Evolutionary conservation across 1,140 invertebrate species (phyloP), one percentile per base, ranked within the genome.

Genomic region (Drosophila ohnishii): DNA sequence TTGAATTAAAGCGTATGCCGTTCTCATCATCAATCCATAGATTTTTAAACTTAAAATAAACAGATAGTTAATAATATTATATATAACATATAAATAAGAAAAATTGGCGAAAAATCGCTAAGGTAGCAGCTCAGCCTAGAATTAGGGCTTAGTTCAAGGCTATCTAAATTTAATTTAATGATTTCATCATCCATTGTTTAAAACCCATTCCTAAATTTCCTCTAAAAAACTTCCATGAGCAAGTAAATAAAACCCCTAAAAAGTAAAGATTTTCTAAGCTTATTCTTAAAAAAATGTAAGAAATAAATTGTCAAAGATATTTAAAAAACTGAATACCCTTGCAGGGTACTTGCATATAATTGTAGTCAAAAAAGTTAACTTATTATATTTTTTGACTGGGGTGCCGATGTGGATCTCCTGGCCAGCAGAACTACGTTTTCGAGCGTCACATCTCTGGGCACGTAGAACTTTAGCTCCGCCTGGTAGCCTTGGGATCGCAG

Each of bases 401-500:
- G 1, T 47, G 8, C 51, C 50, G 35, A 11, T 10, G 7, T 28
- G 5, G 11, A 30, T 22, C 59, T 71, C 14, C 45, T 48, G 25
- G 90, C 95, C 22, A 97, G 86, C 30, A 97, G 93, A 77, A 95
- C 96, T 50, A 96, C 93, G 92, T 97, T 97, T 92, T 97, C 96
- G 13, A 94, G 92, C 0, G 96, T 96, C 4, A 95, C 91, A 34
- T 93, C 89, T 6, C 90, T 75, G 22, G 94, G 91, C 39, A 95
- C 95, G 86, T 96, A 97, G 81, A 94, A 92, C 75, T 94, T 92
- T 22, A 97, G 92, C 2, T 92, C 83, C 57, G 94, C 93, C 3
- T 94, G 76, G 80, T 95, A 95, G 14, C 94, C 94, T 28, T 93
- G 63, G 1, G 91, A 80, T 53, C 93, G 83, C 40, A 97, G 91